Conservation (phyloP, 2,797 vertebrate genomes). For the Falco berigora region DNA sequence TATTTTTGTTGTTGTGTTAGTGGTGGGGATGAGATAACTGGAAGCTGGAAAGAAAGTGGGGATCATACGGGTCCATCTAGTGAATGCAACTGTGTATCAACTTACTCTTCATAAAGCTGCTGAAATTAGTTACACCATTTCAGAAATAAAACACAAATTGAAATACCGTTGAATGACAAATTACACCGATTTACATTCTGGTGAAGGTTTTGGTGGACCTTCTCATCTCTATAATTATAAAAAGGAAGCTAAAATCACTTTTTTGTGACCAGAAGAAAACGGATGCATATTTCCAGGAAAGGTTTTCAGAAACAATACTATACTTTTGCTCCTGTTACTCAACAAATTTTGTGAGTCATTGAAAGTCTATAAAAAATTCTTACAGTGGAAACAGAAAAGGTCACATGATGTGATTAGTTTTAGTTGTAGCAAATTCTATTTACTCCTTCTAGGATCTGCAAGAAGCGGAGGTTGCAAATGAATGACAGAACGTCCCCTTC, state of each 20-base stretch:
- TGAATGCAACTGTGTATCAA: background rate
- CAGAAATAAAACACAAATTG: background rate
- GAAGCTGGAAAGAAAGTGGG: background rate
- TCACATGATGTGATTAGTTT: background rate
- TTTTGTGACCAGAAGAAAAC: background rate
- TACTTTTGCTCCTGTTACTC: background rate
- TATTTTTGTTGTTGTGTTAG: background rate
- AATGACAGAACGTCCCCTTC: background rate
- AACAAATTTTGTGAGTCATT: background rate
- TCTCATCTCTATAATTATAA: background rate
- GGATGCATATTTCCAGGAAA: background rate
- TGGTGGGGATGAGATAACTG: background rate
- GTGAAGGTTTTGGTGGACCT: background rate
- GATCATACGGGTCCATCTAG: background rate
- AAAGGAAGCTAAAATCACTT: background rate
- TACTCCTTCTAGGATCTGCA: background rate
- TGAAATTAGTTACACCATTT: background rate
- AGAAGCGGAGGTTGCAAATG: background rate
- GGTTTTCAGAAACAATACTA: background rate
- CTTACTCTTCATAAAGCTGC: background rate
- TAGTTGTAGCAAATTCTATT: background rate
- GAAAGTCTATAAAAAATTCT: background rate
- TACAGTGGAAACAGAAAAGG: background rate
- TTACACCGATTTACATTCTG: background rate
- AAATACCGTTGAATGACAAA: background rate